Percentiles rank a stretch among this genome's conserved stretches.
Evolutionary conservation across 2,797 vertebrate genomes (phyloP).

Genomic region (Cirrhinus mrigala): DNA sequence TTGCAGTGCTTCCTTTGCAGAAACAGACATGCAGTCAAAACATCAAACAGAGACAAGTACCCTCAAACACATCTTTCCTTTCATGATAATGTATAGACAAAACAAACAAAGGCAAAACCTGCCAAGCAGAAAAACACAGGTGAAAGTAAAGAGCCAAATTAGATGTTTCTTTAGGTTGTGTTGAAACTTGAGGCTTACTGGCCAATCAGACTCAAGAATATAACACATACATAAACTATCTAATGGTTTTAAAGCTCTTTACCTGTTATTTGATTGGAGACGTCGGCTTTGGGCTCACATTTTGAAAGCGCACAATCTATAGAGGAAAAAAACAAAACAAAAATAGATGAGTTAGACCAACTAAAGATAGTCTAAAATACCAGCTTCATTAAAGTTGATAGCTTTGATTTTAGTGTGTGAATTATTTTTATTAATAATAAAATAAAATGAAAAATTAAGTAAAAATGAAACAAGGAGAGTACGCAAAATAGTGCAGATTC

Average conservation of each 20-base stretch:
- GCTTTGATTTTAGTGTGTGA: not conserved
- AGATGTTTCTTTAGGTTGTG: not conserved
- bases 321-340: constrained; percentile 2
- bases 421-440: not conserved
- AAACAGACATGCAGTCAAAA: constrained; percentile 42
- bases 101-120: constrained; percentile 32
- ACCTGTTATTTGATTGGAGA: constrained; percentile 66
- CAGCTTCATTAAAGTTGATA: not conserved
- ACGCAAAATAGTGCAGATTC: not conserved
- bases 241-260: constrained; percentile 2
- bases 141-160: not conserved
- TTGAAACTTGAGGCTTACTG: not conserved
- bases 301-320: constrained; percentile 65
- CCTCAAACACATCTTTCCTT: constrained; percentile 23
- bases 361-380: not conserved
- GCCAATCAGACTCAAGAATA: constrained; percentile 9
- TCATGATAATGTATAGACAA: constrained; percentile 39
- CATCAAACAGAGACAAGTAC: constrained; percentile 27
- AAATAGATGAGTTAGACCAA: not conserved
- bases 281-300: constrained; percentile 64
- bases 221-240: not conserved
- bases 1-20: constrained; percentile 15
- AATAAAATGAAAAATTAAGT: not conserved
- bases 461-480: not conserved
- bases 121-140: not conserved